Conservation (phyloP, 2,113 vertebrate genomes). For the Pomatostomus ruficeps region DNA sequence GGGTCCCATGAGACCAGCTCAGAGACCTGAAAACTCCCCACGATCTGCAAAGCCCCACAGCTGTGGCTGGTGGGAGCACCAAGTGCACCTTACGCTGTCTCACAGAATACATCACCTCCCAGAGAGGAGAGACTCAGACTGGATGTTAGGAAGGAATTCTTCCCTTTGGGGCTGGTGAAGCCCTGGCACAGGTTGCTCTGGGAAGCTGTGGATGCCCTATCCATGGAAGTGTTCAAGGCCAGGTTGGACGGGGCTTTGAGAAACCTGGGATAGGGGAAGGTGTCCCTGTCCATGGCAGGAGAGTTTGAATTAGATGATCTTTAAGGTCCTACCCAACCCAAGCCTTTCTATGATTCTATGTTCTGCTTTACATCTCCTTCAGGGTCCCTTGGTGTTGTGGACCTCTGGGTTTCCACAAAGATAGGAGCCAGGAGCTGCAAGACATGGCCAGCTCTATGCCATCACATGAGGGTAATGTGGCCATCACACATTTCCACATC, state of each 20-base stretch:
- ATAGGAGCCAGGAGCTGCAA: background rate
- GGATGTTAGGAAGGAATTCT: background rate
- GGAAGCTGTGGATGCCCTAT: background rate
- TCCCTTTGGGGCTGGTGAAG: background rate
- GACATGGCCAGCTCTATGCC: fast-evolving
- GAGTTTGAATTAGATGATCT: background rate
- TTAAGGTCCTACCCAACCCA: background rate
- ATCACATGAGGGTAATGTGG: no score
- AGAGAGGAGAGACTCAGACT: background rate
- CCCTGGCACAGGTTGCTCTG: background rate
- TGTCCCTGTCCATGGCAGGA: background rate
- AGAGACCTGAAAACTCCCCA: background rate
- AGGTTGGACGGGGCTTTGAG: background rate
- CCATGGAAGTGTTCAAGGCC: background rate
- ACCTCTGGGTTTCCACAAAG: background rate
- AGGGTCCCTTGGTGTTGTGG: background rate
- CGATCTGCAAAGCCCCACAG: background rate
- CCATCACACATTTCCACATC: fast-evolving
- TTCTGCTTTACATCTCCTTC: background rate
- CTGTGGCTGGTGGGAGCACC: fast-evolving
- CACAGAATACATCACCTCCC: fast-evolving
- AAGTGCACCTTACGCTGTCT: background rate
- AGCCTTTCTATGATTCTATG: background rate
- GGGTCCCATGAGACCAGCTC: background rate
- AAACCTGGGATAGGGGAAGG: background rate